Evolutionary conservation across 92 coral and sea anemone species (phyloP).

Genomic region (Zoanthus sansibaricus): DNA sequence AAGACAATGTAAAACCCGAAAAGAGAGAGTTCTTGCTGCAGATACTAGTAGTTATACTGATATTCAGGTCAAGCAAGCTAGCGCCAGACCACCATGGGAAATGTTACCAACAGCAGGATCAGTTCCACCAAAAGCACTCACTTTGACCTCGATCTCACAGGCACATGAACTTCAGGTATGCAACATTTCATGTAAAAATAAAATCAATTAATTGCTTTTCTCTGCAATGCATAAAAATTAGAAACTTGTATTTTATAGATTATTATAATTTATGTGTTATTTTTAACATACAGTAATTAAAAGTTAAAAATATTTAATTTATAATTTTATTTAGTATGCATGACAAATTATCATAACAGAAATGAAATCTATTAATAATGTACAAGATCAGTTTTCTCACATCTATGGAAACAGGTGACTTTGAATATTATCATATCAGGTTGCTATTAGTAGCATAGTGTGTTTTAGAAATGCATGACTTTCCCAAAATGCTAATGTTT

Average conservation of each 20-base stretch:
- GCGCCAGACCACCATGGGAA: conserved; percentile 86
- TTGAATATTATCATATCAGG: background rate
- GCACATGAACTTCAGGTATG: conserved; percentile 83
- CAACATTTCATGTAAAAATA: background rate
- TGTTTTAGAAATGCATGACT: background rate
- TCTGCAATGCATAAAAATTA: no score
- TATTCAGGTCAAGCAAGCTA: conserved; percentile 42
- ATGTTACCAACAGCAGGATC: conserved; percentile 86
- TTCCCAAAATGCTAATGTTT: background rate
- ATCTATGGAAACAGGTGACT: conserved; percentile 38
- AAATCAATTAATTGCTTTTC: no score
- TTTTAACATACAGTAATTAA: background rate
- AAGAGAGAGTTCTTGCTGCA: conserved; percentile 49
- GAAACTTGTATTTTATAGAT: no score
- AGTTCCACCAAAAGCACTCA: conserved; percentile 88
- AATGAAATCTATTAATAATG: conserved; percentile 11
- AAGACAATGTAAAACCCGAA: conserved; percentile 37
- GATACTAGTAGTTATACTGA: conserved; percentile 81
- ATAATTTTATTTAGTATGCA: background rate
- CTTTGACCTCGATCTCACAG: conserved; percentile 86
- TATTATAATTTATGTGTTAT: background rate
- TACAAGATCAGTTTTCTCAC: background rate
- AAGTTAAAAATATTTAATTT: no score
- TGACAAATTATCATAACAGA: conserved; percentile 8
- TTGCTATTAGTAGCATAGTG: background rate